Conservation (phyloP, 2,888 invertebrate genomes). For the Drosophila emarginata region DNA sequence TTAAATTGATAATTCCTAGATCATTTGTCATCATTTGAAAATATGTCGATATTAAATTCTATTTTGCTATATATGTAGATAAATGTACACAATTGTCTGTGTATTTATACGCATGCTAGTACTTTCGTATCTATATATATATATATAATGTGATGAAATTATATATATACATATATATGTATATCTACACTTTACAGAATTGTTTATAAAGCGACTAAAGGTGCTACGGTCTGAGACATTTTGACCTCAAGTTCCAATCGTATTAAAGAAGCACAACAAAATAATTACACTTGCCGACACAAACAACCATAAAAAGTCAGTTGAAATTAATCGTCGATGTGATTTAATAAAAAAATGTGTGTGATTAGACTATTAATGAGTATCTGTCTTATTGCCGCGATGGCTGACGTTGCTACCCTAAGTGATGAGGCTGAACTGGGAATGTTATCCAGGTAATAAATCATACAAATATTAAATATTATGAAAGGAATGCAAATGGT, state of each 20-base stretch:
- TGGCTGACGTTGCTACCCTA: slow-evolving; percentile 29
- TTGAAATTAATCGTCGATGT: slow-evolving; percentile 23
- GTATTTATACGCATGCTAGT: not conserved
- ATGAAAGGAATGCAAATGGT: slow-evolving; percentile 21
- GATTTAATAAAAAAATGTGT: slow-evolving; percentile 41
- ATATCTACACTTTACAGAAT: not conserved
- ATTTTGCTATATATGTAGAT: slow-evolving; percentile 11
- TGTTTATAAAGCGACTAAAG: slow-evolving; percentile 10
- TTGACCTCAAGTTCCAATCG: slow-evolving; percentile 12
- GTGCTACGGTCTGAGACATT: slow-evolving; percentile 1
- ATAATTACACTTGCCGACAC: slow-evolving; percentile 20
- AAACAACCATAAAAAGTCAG: slow-evolving; percentile 13
- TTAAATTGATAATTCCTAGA: slow-evolving; percentile 14
- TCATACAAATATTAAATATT: slow-evolving; percentile 18
- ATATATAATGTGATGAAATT: not conserved
- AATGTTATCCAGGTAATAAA: slow-evolving; percentile 35
- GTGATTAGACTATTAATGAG: slow-evolving; percentile 47
- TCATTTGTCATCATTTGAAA: slow-evolving; percentile 1
- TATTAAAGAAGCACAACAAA: slow-evolving; percentile 11
- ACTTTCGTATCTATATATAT: not conserved
- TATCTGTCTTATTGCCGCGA: slow-evolving; percentile 35
- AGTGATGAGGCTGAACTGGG: slow-evolving; percentile 21
- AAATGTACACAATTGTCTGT: not conserved
- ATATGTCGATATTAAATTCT: slow-evolving; percentile 8
- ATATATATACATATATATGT: not conserved